Evolutionary conservation across 2,797 vertebrate genomes (phyloP).

Genomic region (Dendrocincla tyrannina): DNA sequence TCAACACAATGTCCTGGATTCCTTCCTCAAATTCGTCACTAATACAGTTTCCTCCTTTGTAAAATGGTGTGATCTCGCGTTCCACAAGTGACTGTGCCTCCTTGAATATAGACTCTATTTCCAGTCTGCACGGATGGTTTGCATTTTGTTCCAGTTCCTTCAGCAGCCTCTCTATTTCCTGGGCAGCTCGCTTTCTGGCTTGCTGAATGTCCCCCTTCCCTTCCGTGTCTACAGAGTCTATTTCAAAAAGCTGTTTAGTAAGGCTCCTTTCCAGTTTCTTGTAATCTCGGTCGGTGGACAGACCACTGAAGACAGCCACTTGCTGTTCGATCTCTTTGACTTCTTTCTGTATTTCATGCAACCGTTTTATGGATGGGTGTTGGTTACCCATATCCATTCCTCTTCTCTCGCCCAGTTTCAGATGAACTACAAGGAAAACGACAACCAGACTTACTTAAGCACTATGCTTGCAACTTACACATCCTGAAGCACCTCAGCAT

Average conservation of each 20-base stretch:
- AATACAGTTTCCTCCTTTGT: conserved; percentile 78
- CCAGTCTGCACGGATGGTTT: conserved; percentile 86
- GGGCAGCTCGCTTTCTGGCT: conserved; percentile 87
- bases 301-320: conserved; percentile 90
- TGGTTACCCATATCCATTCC: conserved; percentile 92
- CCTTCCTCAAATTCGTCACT: conserved; percentile 90
- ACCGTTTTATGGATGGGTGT: conserved; percentile 87
- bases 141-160: conserved; percentile 93
- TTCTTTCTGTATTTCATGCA: conserved; percentile 91
- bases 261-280: conserved; percentile 89
- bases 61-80: conserved; percentile 84
- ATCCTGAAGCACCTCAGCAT: neutral
- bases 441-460: neutral
- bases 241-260: conserved; percentile 89
- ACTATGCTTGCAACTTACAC: neutral
- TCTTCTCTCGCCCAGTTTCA: conserved; percentile 78
- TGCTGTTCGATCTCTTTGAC: conserved; percentile 86
- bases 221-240: conserved; percentile 94
- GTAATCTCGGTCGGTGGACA: conserved; percentile 89
- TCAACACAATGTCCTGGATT: conserved; percentile 88
- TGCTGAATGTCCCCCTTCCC: conserved; percentile 89
- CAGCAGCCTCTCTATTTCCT: conserved; percentile 90
- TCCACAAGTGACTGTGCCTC: conserved; percentile 87
- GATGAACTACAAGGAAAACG: conserved; percentile 30
- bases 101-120: conserved; percentile 87